Conservation (phyloP, 2,797 vertebrate species). For the Neosalanx taihuensis region DNA sequence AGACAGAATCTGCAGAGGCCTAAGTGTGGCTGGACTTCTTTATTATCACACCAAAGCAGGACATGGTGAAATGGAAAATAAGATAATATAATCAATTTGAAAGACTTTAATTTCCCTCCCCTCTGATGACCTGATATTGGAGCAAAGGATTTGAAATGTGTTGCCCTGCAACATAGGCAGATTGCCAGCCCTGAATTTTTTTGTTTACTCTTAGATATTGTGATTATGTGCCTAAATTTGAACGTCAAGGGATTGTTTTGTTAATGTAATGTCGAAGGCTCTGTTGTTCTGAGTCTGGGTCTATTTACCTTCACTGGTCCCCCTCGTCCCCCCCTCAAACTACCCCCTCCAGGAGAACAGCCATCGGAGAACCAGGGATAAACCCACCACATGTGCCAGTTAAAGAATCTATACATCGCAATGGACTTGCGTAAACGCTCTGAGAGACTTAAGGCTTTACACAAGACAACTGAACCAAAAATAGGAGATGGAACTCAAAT, state of each 20-base stretch:
- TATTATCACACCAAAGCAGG: conserved; percentile 6
- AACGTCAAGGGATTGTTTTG: conserved; percentile 61
- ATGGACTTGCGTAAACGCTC: conserved; percentile 40
- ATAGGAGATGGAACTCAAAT: conserved; percentile 57
- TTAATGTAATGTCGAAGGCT: conserved; percentile 43
- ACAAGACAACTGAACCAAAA: conserved; percentile 53
- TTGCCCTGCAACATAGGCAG: conserved; percentile 59
- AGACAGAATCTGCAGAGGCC: conserved; percentile 73
- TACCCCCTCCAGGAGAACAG: conserved; percentile 58
- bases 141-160: conserved; percentile 50
- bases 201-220: conserved; percentile 71
- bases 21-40: conserved; percentile 49
- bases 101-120: conserved; percentile 33
- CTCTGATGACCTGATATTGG: conserved; percentile 51
- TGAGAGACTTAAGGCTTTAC: conserved; percentile 35
- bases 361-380: conserved; percentile 65
- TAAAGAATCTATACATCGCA: conserved; percentile 53
- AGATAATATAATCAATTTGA: conserved; percentile 44
- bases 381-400: conserved; percentile 75
- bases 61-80: conserved; percentile 53
- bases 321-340: conserved; percentile 22
- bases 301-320: conserved; percentile 30
- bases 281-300: conserved; percentile 44
- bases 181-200: conserved; percentile 58
- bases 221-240: conserved; percentile 74